Evolutionary conservation across 2,888 invertebrate genomes (phyloP).

Genomic region (Lucinisca nassula): DNA sequence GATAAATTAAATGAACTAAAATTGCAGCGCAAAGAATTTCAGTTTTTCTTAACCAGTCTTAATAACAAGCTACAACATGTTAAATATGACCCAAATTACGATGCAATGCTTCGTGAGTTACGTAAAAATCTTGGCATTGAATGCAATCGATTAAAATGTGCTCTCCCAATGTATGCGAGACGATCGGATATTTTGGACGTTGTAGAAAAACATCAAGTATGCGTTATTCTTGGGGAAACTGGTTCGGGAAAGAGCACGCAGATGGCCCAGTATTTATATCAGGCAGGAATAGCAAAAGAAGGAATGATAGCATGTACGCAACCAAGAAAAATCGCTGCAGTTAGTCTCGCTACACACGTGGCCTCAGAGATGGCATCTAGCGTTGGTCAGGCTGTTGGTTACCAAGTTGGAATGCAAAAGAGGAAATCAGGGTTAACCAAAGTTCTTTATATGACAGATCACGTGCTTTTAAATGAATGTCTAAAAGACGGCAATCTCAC

Average conservation of each 20-base stretch:
- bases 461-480: conserved; percentile 86
- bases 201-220: conserved; percentile 81
- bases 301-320: conserved; percentile 87
- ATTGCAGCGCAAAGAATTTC: conserved; percentile 74
- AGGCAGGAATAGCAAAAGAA: conserved; percentile 75
- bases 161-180: conserved; percentile 85
- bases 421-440: conserved; percentile 75
- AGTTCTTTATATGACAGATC: conserved; percentile 87
- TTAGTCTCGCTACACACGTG: conserved; percentile 86
- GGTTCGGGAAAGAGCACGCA: conserved; percentile 88
- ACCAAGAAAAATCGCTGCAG: conserved; percentile 88
- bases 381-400: conserved; percentile 84
- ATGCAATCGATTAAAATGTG: conserved; percentile 70
- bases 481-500: conserved; percentile 79
- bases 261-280: conserved; percentile 86
- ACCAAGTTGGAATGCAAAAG: conserved; percentile 81
- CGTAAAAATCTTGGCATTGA: conserved; percentile 76
- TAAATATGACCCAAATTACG: conserved; percentile 44
- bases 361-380: conserved; percentile 82
- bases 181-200: conserved; percentile 77
- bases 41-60: conserved; percentile 56
- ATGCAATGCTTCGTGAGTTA: conserved; percentile 55
- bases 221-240: conserved; percentile 87
- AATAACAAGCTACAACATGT: conserved; percentile 21
- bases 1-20: conserved; percentile 75